Base-by-base conservation (phyloP, 1,140 invertebrate species). In the Reticulitermes speratus region DNA sequence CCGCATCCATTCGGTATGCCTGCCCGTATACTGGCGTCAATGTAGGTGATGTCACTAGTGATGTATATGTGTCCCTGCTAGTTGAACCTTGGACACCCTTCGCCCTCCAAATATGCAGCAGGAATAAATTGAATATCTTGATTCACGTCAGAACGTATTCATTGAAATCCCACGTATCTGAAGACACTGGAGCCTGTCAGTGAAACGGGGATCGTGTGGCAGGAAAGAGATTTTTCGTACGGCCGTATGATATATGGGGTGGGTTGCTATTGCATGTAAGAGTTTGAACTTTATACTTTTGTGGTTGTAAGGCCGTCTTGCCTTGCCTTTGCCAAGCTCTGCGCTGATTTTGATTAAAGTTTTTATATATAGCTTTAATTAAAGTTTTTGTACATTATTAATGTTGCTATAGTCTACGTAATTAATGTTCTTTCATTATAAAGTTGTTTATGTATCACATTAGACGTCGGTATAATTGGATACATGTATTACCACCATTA, bases 391-490 rank as follows among this genome's bases (percentile, higher is more conserved):
- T 75, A 30, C 65, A 30, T 75, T 25, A 75, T 14, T 75, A 75
- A 75, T 30, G 16, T 75, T 30, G 65, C n/a, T 75, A 30, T 30
- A 75, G 65, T 75, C 25, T 75, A 30, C 65, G 14, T 75, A 75
- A 75, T 75, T 75, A 75, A 75, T 75, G 65, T 75, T 75, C 65
- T 30, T 75, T 25, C 65, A 75, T 75, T 75, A 75, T 75, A 3
- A 75, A 75, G 65, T 30, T 75, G 38, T 75, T 75, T 75, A 75
- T 75, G n/a, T 75, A 30, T 30, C 25, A 75, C 14, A 30, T 25
- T 75, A 75, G 5, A 75, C n/a, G n/a, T 75, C 25, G 65, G n/a
- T 75, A 75, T 6, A 75, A 19, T 19, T 59, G 6, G 38, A 38
- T 19, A 19, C 55, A 8, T 19, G 55, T 59, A 59, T 59, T 59